Conservation (phyloP, 2,113 vertebrate species). For the Probosciger aterrimus region DNA sequence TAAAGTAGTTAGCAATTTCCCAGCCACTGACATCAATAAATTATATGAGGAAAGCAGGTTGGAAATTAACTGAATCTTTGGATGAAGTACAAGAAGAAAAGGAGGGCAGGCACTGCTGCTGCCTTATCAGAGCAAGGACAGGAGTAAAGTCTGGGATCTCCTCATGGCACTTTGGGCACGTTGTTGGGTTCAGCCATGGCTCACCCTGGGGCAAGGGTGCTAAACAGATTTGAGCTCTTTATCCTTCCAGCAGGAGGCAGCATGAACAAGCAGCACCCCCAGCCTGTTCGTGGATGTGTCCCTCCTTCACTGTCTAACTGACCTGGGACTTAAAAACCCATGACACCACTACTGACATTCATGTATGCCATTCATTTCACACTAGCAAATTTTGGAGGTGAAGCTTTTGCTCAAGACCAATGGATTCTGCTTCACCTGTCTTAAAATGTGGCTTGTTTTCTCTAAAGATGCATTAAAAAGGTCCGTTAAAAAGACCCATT, state of each 20-base stretch:
- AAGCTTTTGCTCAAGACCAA: neutral
- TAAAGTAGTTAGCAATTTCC: conserved; percentile 36
- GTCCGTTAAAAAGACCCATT: neutral
- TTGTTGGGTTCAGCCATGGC: neutral
- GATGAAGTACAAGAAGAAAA: neutral
- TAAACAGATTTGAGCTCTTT: neutral
- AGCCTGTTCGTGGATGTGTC: neutral
- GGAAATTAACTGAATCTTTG: neutral
- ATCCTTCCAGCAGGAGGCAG: neutral
- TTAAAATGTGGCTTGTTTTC: neutral
- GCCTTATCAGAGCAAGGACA: neutral
- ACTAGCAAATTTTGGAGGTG: neutral
- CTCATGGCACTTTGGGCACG: neutral
- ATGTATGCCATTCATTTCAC: neutral
- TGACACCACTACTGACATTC: neutral
- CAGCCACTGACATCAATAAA: conserved; percentile 42
- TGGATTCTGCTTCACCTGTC: neutral
- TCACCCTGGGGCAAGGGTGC: neutral
- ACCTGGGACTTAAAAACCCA: neutral
- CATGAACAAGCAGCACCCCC: neutral
- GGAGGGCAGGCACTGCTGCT: neutral
- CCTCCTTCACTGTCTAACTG: neutral
- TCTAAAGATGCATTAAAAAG: neutral
- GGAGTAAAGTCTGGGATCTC: neutral
- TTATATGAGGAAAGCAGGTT: neutral